Conservation (phyloP, 2,888 invertebrate genomes). For the Chrysina gloriosa region DNA sequence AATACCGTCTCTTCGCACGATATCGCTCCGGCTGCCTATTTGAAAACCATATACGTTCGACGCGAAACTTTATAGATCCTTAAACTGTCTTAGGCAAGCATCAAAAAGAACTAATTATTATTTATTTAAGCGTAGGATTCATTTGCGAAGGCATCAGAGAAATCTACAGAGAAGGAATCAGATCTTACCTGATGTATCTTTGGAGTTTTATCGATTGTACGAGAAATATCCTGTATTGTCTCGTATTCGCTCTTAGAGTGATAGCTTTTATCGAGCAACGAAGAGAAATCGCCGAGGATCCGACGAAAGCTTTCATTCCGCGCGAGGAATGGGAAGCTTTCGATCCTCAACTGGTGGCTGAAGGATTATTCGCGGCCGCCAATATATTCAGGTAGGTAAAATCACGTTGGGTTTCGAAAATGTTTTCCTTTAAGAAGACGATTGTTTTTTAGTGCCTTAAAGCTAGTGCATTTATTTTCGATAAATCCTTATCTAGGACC, state of each 20-base stretch:
- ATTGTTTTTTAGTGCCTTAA: constrained; percentile 79
- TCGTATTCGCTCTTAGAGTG: constrained; percentile 74
- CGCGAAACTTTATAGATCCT: too few relatives aligned
- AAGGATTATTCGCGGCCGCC: constrained; percentile 93
- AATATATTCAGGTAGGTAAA: constrained; percentile 83
- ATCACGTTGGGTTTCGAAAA: too few relatives aligned
- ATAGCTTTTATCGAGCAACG: constrained; percentile 82
- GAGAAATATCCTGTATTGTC: constrained; percentile 86
- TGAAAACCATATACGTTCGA: too few relatives aligned
- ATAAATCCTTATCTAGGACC: constrained; percentile 97
- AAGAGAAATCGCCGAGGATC: constrained; percentile 75
- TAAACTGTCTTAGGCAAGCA: too few relatives aligned
- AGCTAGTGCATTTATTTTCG: constrained; percentile 96
- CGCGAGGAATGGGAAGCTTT: constrained; percentile 92
- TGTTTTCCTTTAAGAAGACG: too few relatives aligned
- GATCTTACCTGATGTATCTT: constrained; percentile 88
- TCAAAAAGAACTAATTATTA: too few relatives aligned
- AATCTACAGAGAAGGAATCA: constrained; percentile 88
- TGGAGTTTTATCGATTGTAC: constrained; percentile 98
- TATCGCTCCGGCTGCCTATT: too few relatives aligned
- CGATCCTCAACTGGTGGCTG: constrained; percentile 93
- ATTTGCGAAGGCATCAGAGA: constrained; percentile 94
- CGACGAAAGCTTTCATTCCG: constrained; percentile 78
- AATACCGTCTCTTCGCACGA: too few relatives aligned
- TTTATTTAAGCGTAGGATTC: constrained; percentile 71